These are phyloP conservation scores for Delichon dasypus DNA, from an alignment of 2,797 vertebrate species.

Conservation along the genomic window DNA sequence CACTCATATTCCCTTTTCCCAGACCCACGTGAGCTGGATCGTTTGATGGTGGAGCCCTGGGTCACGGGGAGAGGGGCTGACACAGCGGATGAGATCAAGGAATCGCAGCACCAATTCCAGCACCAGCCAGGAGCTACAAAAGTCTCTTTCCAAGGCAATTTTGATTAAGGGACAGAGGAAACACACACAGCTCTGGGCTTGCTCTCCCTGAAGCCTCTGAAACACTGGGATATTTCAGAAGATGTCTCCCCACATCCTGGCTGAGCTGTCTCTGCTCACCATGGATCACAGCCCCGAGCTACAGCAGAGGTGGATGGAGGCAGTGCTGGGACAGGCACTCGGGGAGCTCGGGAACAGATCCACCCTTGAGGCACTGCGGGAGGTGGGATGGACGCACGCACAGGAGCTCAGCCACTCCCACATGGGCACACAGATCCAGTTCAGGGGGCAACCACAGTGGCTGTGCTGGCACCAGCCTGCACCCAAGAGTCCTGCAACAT, in stretches of 20 bases:
- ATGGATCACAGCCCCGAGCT: rapidly evolving
- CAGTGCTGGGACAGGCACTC: neutral
- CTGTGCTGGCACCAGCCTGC: neutral
- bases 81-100: neutral
- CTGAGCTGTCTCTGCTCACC: rapidly evolving
- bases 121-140: neutral
- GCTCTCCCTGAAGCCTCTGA: neutral
- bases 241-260: neutral
- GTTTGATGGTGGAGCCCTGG: neutral
- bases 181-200: neutral
- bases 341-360: neutral
- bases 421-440: rapidly evolving
- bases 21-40: neutral
- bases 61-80: neutral
- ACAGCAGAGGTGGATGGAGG: rapidly evolving
- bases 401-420: rapidly evolving
- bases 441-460: neutral
- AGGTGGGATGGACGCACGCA: neutral
- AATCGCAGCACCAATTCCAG: rapidly evolving
- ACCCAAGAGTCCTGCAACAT: neutral
- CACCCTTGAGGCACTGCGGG: rapidly evolving
- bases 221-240: neutral
- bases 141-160: neutral
- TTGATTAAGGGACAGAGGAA: neutral
- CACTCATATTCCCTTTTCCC: neutral